These are phyloP conservation scores for Deilephila elpenor DNA, from an alignment of 2,888 invertebrate genomes.

Conservation along the genomic window DNA sequence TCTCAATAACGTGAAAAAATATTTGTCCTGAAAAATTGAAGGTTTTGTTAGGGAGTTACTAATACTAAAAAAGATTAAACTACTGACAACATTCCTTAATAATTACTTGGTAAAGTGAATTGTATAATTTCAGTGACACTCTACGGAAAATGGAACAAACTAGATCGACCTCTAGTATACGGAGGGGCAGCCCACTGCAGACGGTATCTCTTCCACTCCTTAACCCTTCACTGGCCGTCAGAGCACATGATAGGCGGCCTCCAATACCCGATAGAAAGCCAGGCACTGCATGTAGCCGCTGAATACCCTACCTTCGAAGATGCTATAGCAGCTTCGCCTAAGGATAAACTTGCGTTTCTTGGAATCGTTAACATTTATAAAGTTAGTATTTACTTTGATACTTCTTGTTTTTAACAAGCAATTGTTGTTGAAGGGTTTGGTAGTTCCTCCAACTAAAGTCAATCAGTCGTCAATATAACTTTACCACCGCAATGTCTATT, in stretches of 20 bases:
- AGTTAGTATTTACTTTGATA: constrained; percentile 45
- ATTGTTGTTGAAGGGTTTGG: not conserved
- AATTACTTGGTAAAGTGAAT: not conserved
- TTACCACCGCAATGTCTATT: too few relatives aligned
- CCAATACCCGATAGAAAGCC: constrained; percentile 67
- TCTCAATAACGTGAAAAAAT: too few relatives aligned
- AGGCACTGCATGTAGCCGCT: constrained; percentile 63
- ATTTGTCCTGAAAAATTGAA: too few relatives aligned
- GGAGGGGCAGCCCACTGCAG: constrained; percentile 71
- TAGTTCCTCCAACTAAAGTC: too few relatives aligned
- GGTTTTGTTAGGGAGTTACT: too few relatives aligned
- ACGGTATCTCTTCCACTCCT: constrained; percentile 67
- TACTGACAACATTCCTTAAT: too few relatives aligned
- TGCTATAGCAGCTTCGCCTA: constrained; percentile 53
- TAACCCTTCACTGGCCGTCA: constrained; percentile 66
- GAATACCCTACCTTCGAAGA: constrained; percentile 58
- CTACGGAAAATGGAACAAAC: constrained; percentile 56
- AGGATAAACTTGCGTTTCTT: constrained; percentile 67
- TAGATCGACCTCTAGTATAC: constrained; percentile 57
- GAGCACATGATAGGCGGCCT: constrained; percentile 64
- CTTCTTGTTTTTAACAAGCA: not conserved
- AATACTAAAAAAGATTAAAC: too few relatives aligned
- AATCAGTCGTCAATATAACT: too few relatives aligned
- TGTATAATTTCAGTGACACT: constrained; percentile 55
- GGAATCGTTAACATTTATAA: constrained; percentile 62